Conservation (phyloP, 2,888 invertebrate genomes). For the Caenorhabditis sp. region DNA sequence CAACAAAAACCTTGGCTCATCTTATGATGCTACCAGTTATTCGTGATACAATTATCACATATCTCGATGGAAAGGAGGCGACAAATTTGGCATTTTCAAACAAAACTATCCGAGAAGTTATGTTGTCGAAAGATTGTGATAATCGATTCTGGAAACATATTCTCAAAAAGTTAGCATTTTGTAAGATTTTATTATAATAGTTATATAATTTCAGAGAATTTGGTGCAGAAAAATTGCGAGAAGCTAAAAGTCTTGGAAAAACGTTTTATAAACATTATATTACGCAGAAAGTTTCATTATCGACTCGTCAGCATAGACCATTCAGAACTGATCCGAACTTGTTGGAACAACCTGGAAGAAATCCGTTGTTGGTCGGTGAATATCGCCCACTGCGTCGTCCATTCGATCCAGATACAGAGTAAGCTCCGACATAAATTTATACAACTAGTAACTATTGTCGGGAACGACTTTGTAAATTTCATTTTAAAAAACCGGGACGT, state of each 20-base stretch:
- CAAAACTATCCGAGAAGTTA: neutral
- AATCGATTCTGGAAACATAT: slow-evolving; percentile 23
- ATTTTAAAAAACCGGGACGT: no score
- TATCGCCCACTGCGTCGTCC: neutral
- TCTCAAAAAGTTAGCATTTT: slow-evolving; percentile 1
- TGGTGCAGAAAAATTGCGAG: slow-evolving; percentile 11
- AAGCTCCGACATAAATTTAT: neutral
- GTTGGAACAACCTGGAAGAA: slow-evolving; percentile 1
- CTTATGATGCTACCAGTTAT: slow-evolving; percentile 14
- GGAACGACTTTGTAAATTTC: no score
- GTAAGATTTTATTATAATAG: neutral
- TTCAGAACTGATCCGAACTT: neutral
- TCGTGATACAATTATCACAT: slow-evolving; percentile 12
- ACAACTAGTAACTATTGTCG: no score
- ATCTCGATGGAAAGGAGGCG: slow-evolving; percentile 2
- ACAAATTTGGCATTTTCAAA: slow-evolving; percentile 5
- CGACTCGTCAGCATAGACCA: slow-evolving; percentile 4
- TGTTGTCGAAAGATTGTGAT: slow-evolving; percentile 20
- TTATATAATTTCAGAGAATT: slow-evolving; percentile 14
- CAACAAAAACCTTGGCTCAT: slow-evolving; percentile 15
- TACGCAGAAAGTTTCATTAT: slow-evolving; percentile 6
- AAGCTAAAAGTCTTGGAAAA: slow-evolving; percentile 10
- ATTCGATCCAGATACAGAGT: slow-evolving; percentile 23
- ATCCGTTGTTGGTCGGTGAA: slow-evolving; percentile 3
- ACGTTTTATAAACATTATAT: slow-evolving; percentile 17